A percentile compares a stretch with the other conserved stretches of the same genome.
Evolutionary conservation across 2,797 vertebrate species (phyloP).

Genomic region (Megaceryle alcyon): DNA sequence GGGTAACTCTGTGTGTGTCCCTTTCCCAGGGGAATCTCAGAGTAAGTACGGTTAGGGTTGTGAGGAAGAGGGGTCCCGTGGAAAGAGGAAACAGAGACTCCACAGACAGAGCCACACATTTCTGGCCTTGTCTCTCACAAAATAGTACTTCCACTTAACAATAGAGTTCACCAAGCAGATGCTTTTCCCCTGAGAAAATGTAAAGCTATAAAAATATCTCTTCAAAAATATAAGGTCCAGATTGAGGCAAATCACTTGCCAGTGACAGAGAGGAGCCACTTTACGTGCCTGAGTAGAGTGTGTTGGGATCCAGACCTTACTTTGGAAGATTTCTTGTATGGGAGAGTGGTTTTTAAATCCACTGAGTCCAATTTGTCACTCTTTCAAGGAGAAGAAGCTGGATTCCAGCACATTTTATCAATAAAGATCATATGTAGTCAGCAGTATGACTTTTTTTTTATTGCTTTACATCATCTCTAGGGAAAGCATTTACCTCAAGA

Average conservation of each 20-base stretch:
- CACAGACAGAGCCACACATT: neutral
- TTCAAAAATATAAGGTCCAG: neutral
- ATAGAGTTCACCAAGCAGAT: neutral
- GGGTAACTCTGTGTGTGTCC: neutral
- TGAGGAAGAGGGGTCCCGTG: neutral
- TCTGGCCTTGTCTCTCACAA: neutral
- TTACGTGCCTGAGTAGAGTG: neutral
- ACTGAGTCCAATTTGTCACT: neutral
- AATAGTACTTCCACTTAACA: neutral
- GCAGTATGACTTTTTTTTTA: conserved; percentile 52
- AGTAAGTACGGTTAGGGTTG: neutral
- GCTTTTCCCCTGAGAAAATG: neutral
- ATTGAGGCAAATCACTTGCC: neutral
- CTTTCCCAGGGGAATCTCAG: neutral
- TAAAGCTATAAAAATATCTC: neutral
- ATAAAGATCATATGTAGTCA: conserved; percentile 66
- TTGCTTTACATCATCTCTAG: conserved; percentile 58
- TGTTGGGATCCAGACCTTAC: neutral
- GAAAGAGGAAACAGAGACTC: neutral
- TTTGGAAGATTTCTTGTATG: neutral
- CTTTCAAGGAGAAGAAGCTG: conserved; percentile 41
- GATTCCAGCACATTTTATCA: conserved; percentile 59
- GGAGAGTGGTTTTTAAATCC: conserved; percentile 30
- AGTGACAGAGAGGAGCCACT: neutral
- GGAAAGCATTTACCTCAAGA: conserved; percentile 60